phyloP scores from a whole-genome alignment of 2,797 vertebrate species.

The Anniella stebbinsi region DNA sequence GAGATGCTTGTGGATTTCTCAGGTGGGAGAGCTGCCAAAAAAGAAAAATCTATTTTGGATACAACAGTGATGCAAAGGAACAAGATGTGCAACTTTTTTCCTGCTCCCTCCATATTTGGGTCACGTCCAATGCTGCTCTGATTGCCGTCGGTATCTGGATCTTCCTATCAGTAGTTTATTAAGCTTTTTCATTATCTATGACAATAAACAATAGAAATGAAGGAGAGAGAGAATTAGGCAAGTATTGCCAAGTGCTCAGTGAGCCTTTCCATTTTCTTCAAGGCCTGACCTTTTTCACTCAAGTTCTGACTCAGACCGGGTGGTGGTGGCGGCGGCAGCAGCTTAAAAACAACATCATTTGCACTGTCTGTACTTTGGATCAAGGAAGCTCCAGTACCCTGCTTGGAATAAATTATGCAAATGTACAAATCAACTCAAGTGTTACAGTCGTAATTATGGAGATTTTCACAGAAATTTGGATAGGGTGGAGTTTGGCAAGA shows the following conservation, averaged over 20 bases:
- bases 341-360: neutral
- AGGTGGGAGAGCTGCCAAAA: neutral
- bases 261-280: constrained; percentile 1
- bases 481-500: neutral
- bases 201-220: neutral
- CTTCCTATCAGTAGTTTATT: neutral
- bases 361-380: constrained; percentile 12
- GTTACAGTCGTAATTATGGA: neutral
- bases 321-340: no score
- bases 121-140: no score
- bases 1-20: neutral
- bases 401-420: constrained; percentile 24
- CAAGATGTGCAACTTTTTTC: neutral
- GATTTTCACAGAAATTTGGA: neutral
- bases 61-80: neutral
- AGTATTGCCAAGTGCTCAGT: neutral
- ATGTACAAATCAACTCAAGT: constrained; percentile 16
- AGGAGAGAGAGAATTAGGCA: neutral
- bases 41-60: neutral
- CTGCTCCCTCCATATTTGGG: neutral
- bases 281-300: neutral
- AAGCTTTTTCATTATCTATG: neutral
- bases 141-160: neutral
- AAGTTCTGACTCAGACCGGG: constrained; percentile 12
- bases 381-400: neutral